Evolutionary conservation across 2,888 invertebrate genomes (phyloP), one percentile per base, ranked within the genome.

Genomic region (Heliconius ethilla): DNA sequence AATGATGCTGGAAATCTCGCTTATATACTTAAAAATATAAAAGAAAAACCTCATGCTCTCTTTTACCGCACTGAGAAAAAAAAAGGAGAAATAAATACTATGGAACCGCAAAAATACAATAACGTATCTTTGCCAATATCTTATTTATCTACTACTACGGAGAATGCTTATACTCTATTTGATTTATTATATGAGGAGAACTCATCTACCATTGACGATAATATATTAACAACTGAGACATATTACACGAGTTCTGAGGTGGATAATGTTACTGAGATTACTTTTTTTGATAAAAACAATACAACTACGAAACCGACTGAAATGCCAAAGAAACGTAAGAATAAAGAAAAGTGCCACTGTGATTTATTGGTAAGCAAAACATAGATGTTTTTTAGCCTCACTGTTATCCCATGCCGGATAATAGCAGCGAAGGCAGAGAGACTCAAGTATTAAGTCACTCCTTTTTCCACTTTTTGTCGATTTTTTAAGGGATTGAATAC

Each of bases 251-350:
- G 84, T 74, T 89, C 90, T 73, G 92, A 92, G 63, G 85, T 87
- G 82, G 91, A 92, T 74, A 93, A 94, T 88, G 81, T 89, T 11
- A 94, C 94, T 40, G 93, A 93, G 82, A 88, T 92, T 70, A 87
- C 87, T 62, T 86, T 92, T 33, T 89, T 90, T 84, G 88, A 88
- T 69, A 89, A 84, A 37, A 89, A 83, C 75, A 83, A 86, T 63
- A 87, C 89, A 29, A 85, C 84, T 51, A 51, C 73, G 13, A 86
- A 86, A 82, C 86, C 90, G 76, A 83, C 82, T 75, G 75, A 70
- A 5, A 80, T 75, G 83, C 85, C 87, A 83, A 90, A 89, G 83
- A 89, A 82, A 82, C 80, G 55, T 79, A 81, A 77, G 33, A 82
- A 70, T 77, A 83, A 83, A 77, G 82, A 87, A 62, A 81, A 79